Conservation (phyloP, 2,797 vertebrate genomes). For the Echiichthys vipera region DNA sequence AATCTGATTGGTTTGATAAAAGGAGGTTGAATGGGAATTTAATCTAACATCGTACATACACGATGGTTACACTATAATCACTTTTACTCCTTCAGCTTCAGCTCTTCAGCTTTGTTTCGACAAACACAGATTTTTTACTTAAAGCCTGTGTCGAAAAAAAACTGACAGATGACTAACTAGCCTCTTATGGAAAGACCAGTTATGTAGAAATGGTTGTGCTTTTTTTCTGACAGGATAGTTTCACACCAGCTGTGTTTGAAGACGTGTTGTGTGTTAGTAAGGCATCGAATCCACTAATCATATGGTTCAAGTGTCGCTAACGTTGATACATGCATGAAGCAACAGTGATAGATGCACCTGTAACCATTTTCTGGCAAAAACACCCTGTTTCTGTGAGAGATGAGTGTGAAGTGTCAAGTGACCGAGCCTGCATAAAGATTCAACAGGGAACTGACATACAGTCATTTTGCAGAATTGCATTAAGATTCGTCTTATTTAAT, state of each 20-base stretch:
- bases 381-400: neutral
- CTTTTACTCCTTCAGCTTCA: neutral
- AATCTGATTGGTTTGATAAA: constrained; percentile 32
- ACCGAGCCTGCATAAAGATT: neutral
- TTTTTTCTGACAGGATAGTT: neutral
- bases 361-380: neutral
- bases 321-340: neutral
- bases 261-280: neutral
- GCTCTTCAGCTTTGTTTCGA: neutral
- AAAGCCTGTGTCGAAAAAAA: neutral
- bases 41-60: neutral
- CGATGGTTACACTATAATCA: too few species aligned
- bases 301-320: neutral
- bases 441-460: neutral
- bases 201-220: neutral
- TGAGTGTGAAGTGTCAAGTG: neutral
- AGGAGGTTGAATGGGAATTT: neutral
- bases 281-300: neutral
- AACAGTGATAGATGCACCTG: neutral
- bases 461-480: neutral
- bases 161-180: neutral
- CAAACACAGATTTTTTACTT: neutral
- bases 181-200: neutral
- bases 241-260: neutral
- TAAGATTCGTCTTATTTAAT: neutral